These are phyloP conservation scores for Apocheima hispidaria DNA, from an alignment of 2,888 invertebrate species.

Conservation along the genomic window DNA sequence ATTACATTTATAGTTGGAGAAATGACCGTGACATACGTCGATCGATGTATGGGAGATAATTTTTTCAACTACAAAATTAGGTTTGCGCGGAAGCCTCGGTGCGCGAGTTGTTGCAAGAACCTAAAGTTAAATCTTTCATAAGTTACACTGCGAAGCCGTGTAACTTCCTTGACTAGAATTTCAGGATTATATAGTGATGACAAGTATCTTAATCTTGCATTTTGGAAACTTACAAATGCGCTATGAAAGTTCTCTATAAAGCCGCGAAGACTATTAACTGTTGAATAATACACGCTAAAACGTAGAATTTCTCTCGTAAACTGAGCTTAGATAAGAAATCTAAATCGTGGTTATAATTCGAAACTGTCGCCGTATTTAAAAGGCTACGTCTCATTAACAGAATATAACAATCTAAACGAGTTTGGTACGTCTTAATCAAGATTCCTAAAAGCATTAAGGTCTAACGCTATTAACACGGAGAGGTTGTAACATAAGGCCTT, in stretches of 20 bases:
- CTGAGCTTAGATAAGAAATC: conserved; percentile 32
- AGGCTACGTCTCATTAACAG: conserved; percentile 43
- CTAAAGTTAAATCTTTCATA: conserved; percentile 17
- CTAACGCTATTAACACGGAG: conserved; percentile 61
- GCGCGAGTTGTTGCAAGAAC: not conserved
- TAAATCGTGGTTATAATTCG: conserved; percentile 36
- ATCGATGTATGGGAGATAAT: too few species aligned
- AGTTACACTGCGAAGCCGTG: conserved; percentile 17
- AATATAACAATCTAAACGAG: conserved; percentile 44
- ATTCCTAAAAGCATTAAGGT: conserved; percentile 61
- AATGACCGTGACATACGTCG: too few species aligned
- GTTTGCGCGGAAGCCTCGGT: too few species aligned
- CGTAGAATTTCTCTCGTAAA: conserved; percentile 12
- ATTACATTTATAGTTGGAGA: too few species aligned
- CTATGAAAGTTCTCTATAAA: conserved; percentile 16
- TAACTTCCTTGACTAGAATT: conserved; percentile 25
- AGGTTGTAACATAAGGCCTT: conserved; percentile 63
- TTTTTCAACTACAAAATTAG: too few species aligned
- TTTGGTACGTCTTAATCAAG: conserved; percentile 64
- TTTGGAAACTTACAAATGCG: conserved; percentile 27
- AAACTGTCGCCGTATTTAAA: conserved; percentile 36
- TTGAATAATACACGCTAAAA: not conserved
- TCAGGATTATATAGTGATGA: conserved; percentile 18
- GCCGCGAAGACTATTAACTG: not conserved
- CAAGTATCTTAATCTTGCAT: conserved; percentile 18